Percentiles rank a stretch among this genome's conserved stretches.
Evolutionary conservation across 2,888 invertebrate species (phyloP).

Genomic region (Brachylomia viminalis): DNA sequence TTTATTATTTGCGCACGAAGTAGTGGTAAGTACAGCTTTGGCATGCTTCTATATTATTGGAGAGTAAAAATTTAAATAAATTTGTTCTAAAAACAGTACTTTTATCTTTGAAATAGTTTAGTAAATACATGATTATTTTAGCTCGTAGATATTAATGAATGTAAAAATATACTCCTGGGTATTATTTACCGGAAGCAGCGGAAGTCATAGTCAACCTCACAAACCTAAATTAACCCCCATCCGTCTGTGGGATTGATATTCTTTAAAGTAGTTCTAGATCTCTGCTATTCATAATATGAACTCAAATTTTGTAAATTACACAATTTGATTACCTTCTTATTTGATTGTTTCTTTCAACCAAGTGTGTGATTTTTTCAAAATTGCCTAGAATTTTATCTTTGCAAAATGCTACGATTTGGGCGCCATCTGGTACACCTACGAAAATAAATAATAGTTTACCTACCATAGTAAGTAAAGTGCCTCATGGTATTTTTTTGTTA

Average conservation of each 20-base stretch:
- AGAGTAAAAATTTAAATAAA: slow-evolving; percentile 40
- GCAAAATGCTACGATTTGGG: slow-evolving; percentile 93
- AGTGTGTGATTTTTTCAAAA: slow-evolving; percentile 91
- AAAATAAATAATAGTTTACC: slow-evolving; percentile 4
- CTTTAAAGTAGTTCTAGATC: neutral
- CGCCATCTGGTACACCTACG: slow-evolving; percentile 93
- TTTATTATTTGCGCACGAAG: slow-evolving; percentile 92
- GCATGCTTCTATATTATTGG: slow-evolving; percentile 87
- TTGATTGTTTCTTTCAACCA: slow-evolving; percentile 92
- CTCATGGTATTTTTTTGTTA: neutral
- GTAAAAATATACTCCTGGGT: too few species aligned
- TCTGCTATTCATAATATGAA: neutral
- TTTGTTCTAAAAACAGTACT: too few species aligned
- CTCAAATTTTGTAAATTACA: neutral
- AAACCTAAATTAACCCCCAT: too few species aligned
- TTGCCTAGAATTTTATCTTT: slow-evolving; percentile 92
- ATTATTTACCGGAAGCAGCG: neutral
- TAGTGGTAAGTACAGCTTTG: slow-evolving; percentile 92
- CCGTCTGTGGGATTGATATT: neutral
- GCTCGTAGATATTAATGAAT: neutral
- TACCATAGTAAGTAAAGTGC: too few species aligned
- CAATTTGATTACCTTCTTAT: slow-evolving; percentile 81
- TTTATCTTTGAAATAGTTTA: neutral
- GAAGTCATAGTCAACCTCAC: neutral
- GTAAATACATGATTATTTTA: neutral